Evolutionary conservation across 2,113 vertebrate genomes (phyloP).

Genomic region (Dissostichus mawsoni): DNA sequence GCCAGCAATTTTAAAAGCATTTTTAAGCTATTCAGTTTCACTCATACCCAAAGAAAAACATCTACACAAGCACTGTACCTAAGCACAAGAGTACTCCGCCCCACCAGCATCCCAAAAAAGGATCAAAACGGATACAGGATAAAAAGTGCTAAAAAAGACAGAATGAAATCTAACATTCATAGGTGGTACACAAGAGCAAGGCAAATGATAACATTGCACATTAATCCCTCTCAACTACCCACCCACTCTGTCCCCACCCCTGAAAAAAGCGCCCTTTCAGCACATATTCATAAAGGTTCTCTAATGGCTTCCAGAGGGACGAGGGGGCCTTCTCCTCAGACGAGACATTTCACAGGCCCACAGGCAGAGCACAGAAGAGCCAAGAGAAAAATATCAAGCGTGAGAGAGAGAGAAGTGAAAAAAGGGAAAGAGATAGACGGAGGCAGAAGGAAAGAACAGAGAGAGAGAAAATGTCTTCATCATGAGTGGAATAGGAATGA

Average conservation of each 20-base stretch:
- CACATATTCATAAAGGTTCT: conserved; percentile 84
- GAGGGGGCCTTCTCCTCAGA: conserved; percentile 72
- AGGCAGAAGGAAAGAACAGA: background rate
- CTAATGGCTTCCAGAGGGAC: conserved; percentile 86
- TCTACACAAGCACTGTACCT: conserved; percentile 9
- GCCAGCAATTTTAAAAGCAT: conserved; percentile 12
- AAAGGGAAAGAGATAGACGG: conserved; percentile 14
- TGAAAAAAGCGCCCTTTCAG: conserved; percentile 76
- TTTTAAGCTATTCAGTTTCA: conserved; percentile 11
- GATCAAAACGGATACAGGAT: conserved; percentile 11
- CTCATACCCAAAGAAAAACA: conserved; percentile 22
- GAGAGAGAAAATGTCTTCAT: conserved; percentile 78
- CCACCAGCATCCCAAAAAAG: conserved; percentile 11
- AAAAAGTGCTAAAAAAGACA: conserved; percentile 47
- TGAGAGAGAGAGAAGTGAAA: conserved; percentile 19
- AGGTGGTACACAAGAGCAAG: conserved; percentile 38
- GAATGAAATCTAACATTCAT: conserved; percentile 41
- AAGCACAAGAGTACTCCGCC: conserved; percentile 16
- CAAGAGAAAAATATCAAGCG: conserved; percentile 71
- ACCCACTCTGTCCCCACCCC: conserved; percentile 60
- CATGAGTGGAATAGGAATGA: conserved; percentile 84
- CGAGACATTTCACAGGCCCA: conserved; percentile 81
- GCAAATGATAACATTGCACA: conserved; percentile 59
- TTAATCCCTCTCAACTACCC: conserved; percentile 57
- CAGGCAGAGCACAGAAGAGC: conserved; percentile 66